Conservation (phyloP, 2,888 invertebrate species). For the Cyclophora punctaria region DNA sequence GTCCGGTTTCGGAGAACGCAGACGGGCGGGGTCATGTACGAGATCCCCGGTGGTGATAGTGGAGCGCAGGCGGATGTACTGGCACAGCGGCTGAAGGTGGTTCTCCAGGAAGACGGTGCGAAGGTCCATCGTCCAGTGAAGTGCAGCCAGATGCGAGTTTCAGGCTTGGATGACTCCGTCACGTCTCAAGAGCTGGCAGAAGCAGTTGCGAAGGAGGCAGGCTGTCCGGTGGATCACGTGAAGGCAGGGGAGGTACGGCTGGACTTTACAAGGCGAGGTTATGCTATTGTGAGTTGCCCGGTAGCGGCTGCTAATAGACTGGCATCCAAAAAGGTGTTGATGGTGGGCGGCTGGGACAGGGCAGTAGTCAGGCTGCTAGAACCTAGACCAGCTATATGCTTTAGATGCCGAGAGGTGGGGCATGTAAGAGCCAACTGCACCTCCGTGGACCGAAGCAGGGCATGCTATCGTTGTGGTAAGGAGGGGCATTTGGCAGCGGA, state of each 20-base stretch:
- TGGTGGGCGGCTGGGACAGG: constrained; percentile 14
- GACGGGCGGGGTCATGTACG: constrained; percentile 10
- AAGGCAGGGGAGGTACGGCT: constrained; percentile 4
- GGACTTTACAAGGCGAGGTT: background rate
- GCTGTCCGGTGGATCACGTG: background rate
- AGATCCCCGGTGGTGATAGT: constrained; percentile 5
- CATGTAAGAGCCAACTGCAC: constrained; percentile 10
- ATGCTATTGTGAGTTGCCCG: constrained; percentile 1
- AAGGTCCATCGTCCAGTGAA: constrained; percentile 8
- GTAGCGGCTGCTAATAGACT: constrained; percentile 2
- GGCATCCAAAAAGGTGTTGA: background rate
- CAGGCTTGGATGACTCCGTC: constrained; percentile 15
- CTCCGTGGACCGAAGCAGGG: constrained; percentile 1
- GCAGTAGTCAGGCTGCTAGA: constrained; percentile 7
- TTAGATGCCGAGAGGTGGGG: constrained; percentile 11
- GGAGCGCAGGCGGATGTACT: constrained; percentile 8
- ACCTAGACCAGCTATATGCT: constrained; percentile 10
- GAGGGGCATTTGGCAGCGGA: background rate
- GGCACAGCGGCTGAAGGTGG: constrained; percentile 5
- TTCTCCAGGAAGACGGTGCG: background rate
- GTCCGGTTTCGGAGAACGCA: background rate
- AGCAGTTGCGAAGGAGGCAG: constrained; percentile 6
- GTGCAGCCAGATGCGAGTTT: constrained; percentile 8
- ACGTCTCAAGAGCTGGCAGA: constrained; percentile 1
- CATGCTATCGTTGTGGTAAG: constrained; percentile 11